Conservation (phyloP, 2,888 invertebrate genomes). For the Nebria brevicollis region DNA sequence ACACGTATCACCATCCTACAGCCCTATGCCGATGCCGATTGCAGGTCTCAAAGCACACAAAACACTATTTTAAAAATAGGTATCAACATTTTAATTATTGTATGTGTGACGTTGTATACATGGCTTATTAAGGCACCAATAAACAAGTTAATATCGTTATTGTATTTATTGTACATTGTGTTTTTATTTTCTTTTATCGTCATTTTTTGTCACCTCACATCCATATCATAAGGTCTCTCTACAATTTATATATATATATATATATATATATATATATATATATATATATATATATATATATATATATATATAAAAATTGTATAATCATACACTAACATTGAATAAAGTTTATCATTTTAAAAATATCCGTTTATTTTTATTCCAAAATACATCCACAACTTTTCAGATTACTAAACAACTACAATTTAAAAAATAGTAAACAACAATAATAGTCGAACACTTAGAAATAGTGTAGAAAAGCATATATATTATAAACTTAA, state of each 20-base stretch:
- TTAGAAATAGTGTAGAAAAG: too few species aligned
- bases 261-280: conserved; percentile 15
- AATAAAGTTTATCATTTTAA: conserved; percentile 5
- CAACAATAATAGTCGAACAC: too few species aligned
- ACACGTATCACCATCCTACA: conserved; percentile 62
- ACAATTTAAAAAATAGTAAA: not conserved
- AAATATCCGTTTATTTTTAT: not conserved
- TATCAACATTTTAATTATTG: conserved; percentile 53
- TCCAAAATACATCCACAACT: not conserved
- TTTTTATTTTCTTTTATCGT: conserved; percentile 39
- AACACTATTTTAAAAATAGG: conserved; percentile 49
- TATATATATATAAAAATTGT: conserved; percentile 15
- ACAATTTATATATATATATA: conserved; percentile 17
- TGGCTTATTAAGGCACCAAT: conserved; percentile 64
- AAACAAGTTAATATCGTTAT: conserved; percentile 76
- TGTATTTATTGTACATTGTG: conserved; percentile 61
- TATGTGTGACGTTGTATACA: conserved; percentile 63
- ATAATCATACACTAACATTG: not conserved
- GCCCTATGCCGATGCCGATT: conserved; percentile 55
- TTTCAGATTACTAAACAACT: not conserved
- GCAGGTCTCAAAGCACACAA: conserved; percentile 47
- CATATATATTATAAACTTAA: not conserved
- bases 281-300: conserved; percentile 14
- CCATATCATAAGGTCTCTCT: conserved; percentile 9
- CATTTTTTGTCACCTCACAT: conserved; percentile 40